Evolutionary conservation across 2,797 vertebrate species (phyloP), one percentile per base, ranked within the genome.

Genomic region (Falco berigora): DNA sequence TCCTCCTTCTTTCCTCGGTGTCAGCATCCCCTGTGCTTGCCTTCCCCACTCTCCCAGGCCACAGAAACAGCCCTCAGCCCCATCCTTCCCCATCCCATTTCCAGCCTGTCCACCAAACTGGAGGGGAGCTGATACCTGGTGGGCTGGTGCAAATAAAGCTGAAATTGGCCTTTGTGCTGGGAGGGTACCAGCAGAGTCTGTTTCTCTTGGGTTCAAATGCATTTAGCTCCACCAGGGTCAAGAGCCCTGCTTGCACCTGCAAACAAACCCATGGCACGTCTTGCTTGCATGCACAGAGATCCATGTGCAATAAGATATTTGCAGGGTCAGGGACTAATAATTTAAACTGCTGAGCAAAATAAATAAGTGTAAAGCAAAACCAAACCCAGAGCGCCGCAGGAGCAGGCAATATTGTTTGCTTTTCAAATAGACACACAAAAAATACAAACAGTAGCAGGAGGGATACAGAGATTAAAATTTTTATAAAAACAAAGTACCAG

Each of bases 391-490:
- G 92, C 36, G 2, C 83, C 34, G 5, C 88, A 44, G 94, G 95
- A 95, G 88, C 88, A 67, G 88, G 92, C 77, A 17, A 64, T 77
- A 56, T 42, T 96, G 95, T 97, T 97, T 97, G 96, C 96, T 96
- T 96, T 97, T 96, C 94, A 93, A 96, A 96, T 89, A 97, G 96
- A 85, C 94, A 96, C 86, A 92, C 34, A 4, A 76, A 95, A 93
- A 94, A 95, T 93, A 94, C 96, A 97, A 97, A 97, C 96, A 97
- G 96, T 85, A 95, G 94, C 91, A 85, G 96, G 94, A 96, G 92
- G 96, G 94, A 92, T 82, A 79, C n/a, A 58, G 94, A 96, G 96
- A 97, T 97, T 91, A 93, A 93, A 91, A 66, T 84, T 96, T 84
- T 81, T 93, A 25, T 42, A 61, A 94, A 96, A 92, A 77, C 94